Evolutionary conservation across 2,113 vertebrate species (phyloP).

Genomic region (Heteronetta atricapilla): DNA sequence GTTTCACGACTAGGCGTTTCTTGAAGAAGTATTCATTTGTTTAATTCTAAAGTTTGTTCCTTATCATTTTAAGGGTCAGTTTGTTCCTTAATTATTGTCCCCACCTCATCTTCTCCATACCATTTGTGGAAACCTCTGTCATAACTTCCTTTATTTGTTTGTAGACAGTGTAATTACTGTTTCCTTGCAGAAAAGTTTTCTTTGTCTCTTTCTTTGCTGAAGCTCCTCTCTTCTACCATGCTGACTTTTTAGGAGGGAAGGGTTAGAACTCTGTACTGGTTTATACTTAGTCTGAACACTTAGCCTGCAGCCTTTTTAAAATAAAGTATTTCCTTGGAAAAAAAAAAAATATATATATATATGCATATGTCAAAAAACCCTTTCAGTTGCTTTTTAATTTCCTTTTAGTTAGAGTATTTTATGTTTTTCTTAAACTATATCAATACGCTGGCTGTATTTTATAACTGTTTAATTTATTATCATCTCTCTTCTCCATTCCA

Average conservation of each 20-base stretch:
- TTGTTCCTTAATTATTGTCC: slow-evolving; percentile 48
- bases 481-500: background rate
- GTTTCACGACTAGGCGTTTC: background rate
- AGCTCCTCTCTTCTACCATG: background rate
- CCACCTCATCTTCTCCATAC: background rate
- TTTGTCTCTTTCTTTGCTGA: background rate
- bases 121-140: background rate
- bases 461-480: background rate
- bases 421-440: background rate
- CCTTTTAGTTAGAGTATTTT: background rate
- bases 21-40: background rate
- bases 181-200: slow-evolving; percentile 1
- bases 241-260: background rate
- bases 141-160: slow-evolving; percentile 47
- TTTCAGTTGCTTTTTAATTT: background rate
- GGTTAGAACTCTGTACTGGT: background rate
- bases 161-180: background rate
- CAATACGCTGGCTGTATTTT: background rate
- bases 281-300: background rate
- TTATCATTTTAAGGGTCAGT: background rate
- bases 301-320: background rate
- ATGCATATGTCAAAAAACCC: too few relatives aligned
- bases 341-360: too few relatives aligned
- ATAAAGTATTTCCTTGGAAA: background rate
- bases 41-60: background rate